These are phyloP conservation scores for Piezodorus guildinii DNA, from an alignment of 1,140 invertebrate genomes.

Conservation along the genomic window DNA sequence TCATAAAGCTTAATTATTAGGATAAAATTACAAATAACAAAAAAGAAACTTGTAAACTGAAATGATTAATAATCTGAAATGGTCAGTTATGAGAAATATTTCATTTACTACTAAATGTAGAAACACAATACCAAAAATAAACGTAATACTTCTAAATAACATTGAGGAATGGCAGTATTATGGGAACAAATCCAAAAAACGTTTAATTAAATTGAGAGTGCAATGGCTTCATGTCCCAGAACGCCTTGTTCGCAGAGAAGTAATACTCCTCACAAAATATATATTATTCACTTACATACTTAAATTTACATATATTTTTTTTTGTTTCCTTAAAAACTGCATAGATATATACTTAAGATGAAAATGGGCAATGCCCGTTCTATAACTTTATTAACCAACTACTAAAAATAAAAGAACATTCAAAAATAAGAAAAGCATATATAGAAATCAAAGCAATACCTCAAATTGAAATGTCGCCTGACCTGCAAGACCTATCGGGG, in stretches of 20 bases:
- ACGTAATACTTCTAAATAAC: no score
- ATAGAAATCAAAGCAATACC: neutral
- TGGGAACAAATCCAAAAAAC: neutral
- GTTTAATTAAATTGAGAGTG: no score
- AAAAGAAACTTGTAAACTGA: no score
- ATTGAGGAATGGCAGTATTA: neutral
- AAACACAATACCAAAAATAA: no score
- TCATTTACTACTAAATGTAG: no score
- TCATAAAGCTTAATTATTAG: no score
- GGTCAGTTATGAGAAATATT: no score
- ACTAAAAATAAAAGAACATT: neutral
- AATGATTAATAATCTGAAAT: no score
- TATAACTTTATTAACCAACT: neutral
- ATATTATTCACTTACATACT: neutral
- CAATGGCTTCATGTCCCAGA: neutral
- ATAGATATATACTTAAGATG: conserved; percentile 4
- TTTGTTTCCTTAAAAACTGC: neutral
- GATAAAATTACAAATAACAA: no score
- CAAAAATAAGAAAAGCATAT: neutral
- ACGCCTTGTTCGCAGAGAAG: neutral
- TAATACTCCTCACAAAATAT: neutral
- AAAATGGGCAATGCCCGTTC: neutral
- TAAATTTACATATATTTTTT: neutral
- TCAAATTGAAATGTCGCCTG: neutral
- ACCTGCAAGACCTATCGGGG: neutral